These are phyloP conservation scores for Drosophila willistoni DNA, from an alignment of 1,140 invertebrate species.

Conservation along the genomic window DNA sequence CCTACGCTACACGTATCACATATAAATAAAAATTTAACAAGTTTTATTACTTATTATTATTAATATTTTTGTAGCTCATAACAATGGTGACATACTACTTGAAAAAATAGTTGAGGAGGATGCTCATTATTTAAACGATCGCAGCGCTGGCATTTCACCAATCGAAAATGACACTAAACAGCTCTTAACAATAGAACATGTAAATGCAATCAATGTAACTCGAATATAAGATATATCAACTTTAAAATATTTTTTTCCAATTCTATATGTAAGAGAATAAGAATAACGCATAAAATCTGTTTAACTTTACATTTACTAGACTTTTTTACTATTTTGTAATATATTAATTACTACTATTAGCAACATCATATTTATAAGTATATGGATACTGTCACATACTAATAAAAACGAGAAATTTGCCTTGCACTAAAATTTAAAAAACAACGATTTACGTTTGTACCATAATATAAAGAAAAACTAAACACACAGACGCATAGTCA, in stretches of 20 bases:
- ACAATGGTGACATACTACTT: constrained; percentile 66
- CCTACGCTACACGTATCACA: too few species aligned
- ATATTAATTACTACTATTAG: background rate
- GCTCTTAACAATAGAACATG: constrained; percentile 69
- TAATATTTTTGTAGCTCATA: constrained; percentile 46
- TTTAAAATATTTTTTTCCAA: constrained; percentile 34
- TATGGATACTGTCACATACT: too few species aligned
- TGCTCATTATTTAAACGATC: constrained; percentile 70
- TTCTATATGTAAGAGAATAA: constrained; percentile 31
- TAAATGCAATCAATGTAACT: constrained; percentile 76
- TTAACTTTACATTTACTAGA: constrained; percentile 32
- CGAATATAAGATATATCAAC: constrained; percentile 56
- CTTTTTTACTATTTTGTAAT: constrained; percentile 54
- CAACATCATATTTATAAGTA: background rate
- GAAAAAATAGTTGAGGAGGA: constrained; percentile 81
- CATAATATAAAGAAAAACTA: too few species aligned
- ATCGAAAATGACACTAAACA: constrained; percentile 79
- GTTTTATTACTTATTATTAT: background rate
- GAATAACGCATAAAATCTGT: constrained; percentile 30
- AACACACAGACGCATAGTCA: too few species aligned
- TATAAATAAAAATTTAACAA: too few species aligned
- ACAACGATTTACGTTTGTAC: too few species aligned
- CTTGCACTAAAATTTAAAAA: background rate
- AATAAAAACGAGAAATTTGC: background rate
- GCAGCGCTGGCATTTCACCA: constrained; percentile 74